Base-by-base conservation (phyloP, 1,140 invertebrate genomes). In the Telenomus remus region DNA sequence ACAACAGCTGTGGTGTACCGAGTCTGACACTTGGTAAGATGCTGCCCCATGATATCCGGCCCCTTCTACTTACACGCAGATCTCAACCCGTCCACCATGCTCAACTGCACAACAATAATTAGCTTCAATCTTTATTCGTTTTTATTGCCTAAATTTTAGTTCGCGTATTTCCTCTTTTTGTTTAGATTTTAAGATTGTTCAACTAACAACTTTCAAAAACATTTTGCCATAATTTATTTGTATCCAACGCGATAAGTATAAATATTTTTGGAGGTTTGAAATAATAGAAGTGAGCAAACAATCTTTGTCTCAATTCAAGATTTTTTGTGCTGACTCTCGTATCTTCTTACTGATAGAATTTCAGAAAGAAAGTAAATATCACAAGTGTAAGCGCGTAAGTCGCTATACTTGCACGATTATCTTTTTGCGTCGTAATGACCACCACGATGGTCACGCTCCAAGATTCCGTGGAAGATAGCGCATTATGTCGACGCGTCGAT, bases 1-100 rank as follows among this genome's bases (percentile, higher is more conserved):
- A 80, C 71, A 79, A 76, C 79, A 68, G 81, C 50, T 70, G 82
- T 86, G 80, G 81, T 82, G 79, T 84, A 86, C 82, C 77, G 80
- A 75, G 69, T 65, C 81, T 84, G 84, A 84, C 85, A 85, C 83
- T 81, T 79, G 79, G 71, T 61, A 33, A 85, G 86, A 86, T 87
- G 79, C 68, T 82, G 75, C 74, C 63, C 74, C 69, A 56, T 77
- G 85, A 87, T 87, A 88, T 85, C 82, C 76, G 64, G 59, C 78
- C 76, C n/a, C 80, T 70, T 66, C 79, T 84, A 80, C 68, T n/a
- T 3, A 57, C 66, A 78, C 63, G 74, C 78, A 69, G 77, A 81
- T 78, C 80, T 80, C 80, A 79, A 73, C 74, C 69, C 63, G 46
- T 50, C 57, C 60, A 60, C 16, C 44, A 43, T 64, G 49, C 43